Evolutionary conservation across 2,888 invertebrate genomes (phyloP).

Genomic region (Ichneumoninae sp.): DNA sequence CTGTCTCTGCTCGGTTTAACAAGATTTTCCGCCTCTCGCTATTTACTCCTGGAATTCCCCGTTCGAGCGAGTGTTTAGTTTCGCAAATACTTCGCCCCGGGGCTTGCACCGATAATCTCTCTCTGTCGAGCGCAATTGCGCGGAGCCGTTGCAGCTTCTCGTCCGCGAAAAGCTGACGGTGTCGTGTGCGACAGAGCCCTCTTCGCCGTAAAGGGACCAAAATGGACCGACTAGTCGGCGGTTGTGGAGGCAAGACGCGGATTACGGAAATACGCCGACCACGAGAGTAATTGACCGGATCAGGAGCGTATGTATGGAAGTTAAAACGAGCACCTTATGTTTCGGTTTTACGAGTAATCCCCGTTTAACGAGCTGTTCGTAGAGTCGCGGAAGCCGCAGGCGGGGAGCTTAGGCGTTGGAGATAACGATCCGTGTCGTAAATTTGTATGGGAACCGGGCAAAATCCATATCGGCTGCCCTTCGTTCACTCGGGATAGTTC

Average conservation of each 20-base stretch:
- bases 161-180: background rate
- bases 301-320: background rate
- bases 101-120: conserved; percentile 12
- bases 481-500: background rate
- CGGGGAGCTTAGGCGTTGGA: background rate
- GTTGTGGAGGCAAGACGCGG: background rate
- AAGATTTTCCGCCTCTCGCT: background rate
- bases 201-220: background rate
- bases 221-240: background rate
- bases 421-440: background rate
- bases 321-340: conserved; percentile 5
- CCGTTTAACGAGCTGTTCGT: conserved; percentile 4
- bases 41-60: conserved; percentile 6
- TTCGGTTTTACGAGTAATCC: conserved; percentile 30
- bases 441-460: background rate
- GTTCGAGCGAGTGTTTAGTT: conserved; percentile 17
- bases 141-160: conserved; percentile 13
- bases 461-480: background rate
- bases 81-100: conserved; percentile 6
- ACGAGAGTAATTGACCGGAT: conserved; percentile 41
- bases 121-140: background rate
- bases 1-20: background rate
- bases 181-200: background rate
- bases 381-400: background rate
- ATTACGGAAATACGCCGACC: conserved; percentile 21